Conservation (phyloP, 2,113 vertebrate species). For the Trinectes maculatus region DNA sequence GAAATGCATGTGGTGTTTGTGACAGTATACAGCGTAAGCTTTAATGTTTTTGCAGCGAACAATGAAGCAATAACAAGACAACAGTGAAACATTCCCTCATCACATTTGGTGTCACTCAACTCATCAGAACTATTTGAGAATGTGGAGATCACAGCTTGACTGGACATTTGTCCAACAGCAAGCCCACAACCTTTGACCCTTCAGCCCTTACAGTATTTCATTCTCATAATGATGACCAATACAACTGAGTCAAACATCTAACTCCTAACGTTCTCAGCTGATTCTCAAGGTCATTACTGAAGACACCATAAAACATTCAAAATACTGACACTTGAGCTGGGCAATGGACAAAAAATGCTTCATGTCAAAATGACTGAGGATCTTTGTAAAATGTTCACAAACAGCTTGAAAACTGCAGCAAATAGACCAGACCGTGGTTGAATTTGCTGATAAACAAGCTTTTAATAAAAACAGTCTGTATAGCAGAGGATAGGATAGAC, state of each 20-base stretch:
- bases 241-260: not conserved
- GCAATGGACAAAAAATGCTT: not conserved
- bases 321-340: not conserved
- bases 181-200: not conserved
- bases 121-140: not conserved
- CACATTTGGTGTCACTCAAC: slow-evolving; percentile 20
- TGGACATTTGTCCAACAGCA: slow-evolving; percentile 14
- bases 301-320: not conserved
- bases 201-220: not conserved
- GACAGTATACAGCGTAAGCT: slow-evolving; percentile 47
- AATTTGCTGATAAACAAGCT: too few species aligned
- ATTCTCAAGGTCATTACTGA: not conserved
- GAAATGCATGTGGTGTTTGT: slow-evolving; percentile 1
- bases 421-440: too few species aligned
- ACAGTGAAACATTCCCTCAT: slow-evolving; percentile 53
- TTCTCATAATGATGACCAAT: slow-evolving; percentile 2
- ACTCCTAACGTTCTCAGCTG: slow-evolving; percentile 21
- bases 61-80: slow-evolving; percentile 70
- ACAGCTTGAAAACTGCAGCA: too few species aligned
- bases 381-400: not conserved
- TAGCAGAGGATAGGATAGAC: not conserved
- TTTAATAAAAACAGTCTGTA: not conserved
- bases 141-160: slow-evolving; percentile 49
- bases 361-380: not conserved
- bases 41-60: slow-evolving; percentile 67